phyloP scores from a whole-genome alignment of 2,888 invertebrate genomes.

The Xiphydria camelus region DNA sequence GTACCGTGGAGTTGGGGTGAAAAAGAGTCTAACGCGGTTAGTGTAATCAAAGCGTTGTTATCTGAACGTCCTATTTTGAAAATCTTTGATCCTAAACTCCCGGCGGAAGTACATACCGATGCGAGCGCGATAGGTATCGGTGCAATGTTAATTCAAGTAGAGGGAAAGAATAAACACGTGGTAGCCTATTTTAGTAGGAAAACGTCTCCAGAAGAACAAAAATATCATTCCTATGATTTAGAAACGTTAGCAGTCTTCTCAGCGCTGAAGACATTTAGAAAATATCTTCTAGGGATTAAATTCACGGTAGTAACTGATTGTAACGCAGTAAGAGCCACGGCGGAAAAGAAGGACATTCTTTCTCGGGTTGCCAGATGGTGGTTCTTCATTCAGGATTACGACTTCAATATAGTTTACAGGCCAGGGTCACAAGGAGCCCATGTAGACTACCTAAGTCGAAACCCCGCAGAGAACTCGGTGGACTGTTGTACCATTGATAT shows the following conservation, averaged over 20 bases:
- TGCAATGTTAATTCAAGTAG: slow-evolving; percentile 23
- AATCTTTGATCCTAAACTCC: slow-evolving; percentile 9
- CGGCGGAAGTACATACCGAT: slow-evolving; percentile 24
- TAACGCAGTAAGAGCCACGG: slow-evolving; percentile 39
- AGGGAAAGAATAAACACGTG: slow-evolving; percentile 14
- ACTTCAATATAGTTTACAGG: slow-evolving; percentile 28
- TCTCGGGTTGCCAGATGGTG: slow-evolving; percentile 41
- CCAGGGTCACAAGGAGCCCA: slow-evolving; percentile 1
- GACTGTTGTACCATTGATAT: neutral
- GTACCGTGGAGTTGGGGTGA: slow-evolving; percentile 12
- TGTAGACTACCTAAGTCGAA: slow-evolving; percentile 6
- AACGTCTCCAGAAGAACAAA: slow-evolving; percentile 33
- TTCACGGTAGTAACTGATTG: slow-evolving; percentile 35
- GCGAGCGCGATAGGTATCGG: slow-evolving; percentile 21
- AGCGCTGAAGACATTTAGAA: slow-evolving; percentile 37
- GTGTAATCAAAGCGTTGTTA: slow-evolving; percentile 1
- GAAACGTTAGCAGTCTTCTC: slow-evolving; percentile 32
- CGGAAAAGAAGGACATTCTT: slow-evolving; percentile 35
- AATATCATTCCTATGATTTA: slow-evolving; percentile 33
- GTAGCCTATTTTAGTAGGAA: slow-evolving; percentile 32
- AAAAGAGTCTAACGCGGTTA: neutral
- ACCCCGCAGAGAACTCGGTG: neutral
- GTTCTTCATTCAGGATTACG: slow-evolving; percentile 36
- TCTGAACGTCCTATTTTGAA: slow-evolving; percentile 8
- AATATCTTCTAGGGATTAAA: slow-evolving; percentile 30